A percentile compares a stretch with the other conserved stretches of the same genome.
Conservation (phyloP, 1,140 invertebrate species). For the Drosophila sp. region DNA sequence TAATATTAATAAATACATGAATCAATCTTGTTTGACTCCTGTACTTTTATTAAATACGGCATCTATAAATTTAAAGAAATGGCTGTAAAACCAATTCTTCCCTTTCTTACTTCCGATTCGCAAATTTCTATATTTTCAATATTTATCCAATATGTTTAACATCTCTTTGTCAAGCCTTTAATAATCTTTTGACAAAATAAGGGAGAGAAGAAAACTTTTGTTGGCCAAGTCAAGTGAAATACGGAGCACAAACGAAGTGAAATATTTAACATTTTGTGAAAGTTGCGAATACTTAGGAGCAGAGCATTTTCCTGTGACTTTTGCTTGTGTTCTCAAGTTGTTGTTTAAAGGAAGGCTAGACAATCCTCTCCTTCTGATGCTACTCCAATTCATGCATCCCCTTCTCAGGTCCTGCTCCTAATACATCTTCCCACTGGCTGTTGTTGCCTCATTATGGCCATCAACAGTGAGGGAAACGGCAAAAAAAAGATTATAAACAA, state of each 20-base stretch:
- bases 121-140: too few species aligned
- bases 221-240: conserved; percentile 1
- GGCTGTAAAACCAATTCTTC: too few species aligned
- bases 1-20: too few species aligned
- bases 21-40: too few species aligned
- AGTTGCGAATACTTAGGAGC: conserved; percentile 11
- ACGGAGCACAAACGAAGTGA: conserved; percentile 2
- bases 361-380: not conserved
- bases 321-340: conserved; percentile 1
- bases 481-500: conserved; percentile 73
- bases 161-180: too few species aligned
- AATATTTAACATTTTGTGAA: conserved; percentile 23
- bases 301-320: not conserved
- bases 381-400: too few species aligned
- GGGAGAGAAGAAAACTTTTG: not conserved
- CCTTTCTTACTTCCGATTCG: too few species aligned
- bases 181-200: conserved; percentile 3
- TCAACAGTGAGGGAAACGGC: conserved; percentile 31
- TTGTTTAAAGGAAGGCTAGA: not conserved
- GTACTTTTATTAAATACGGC: too few species aligned
- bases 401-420: not conserved
- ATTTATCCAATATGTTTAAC: too few species aligned
- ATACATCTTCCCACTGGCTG: conserved; percentile 3
- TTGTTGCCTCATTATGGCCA: conserved; percentile 31
- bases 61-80: too few species aligned